Evolutionary conservation across 2,888 invertebrate species (phyloP).

Genomic region (Tuta absoluta): DNA sequence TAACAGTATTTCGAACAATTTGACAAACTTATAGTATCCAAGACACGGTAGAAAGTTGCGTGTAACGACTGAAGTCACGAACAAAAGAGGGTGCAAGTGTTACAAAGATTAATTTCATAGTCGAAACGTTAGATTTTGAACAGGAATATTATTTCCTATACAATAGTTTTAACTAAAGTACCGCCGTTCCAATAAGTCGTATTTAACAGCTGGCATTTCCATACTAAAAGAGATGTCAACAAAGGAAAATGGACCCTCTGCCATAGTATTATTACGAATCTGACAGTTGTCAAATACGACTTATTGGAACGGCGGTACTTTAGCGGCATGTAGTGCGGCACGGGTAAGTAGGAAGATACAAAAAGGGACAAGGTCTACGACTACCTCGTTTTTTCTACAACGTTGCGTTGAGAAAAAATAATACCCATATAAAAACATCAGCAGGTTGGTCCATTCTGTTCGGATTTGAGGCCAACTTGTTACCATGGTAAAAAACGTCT

Average conservation of each 20-base stretch:
- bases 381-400: background rate
- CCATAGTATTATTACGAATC: too few species aligned
- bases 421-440: background rate
- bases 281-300: too few species aligned
- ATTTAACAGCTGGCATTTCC: too few species aligned
- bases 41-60: slow-evolving; percentile 16
- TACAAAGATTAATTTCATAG: slow-evolving; percentile 22
- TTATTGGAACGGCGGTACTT: too few species aligned
- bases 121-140: slow-evolving; percentile 1
- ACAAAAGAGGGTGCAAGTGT: slow-evolving; percentile 16
- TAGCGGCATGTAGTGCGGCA: background rate
- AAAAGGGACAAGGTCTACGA: background rate
- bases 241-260: too few species aligned
- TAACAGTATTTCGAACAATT: background rate
- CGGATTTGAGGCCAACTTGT: background rate
- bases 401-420: background rate
- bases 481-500: background rate
- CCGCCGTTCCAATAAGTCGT: too few species aligned
- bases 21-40: slow-evolving; percentile 2
- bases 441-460: slow-evolving; percentile 1
- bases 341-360: background rate
- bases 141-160: background rate
- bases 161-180: too few species aligned
- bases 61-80: slow-evolving; percentile 19
- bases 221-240: too few species aligned